phyloP scores from a whole-genome alignment of 2,888 invertebrate species.

The Phasia obesa region DNA sequence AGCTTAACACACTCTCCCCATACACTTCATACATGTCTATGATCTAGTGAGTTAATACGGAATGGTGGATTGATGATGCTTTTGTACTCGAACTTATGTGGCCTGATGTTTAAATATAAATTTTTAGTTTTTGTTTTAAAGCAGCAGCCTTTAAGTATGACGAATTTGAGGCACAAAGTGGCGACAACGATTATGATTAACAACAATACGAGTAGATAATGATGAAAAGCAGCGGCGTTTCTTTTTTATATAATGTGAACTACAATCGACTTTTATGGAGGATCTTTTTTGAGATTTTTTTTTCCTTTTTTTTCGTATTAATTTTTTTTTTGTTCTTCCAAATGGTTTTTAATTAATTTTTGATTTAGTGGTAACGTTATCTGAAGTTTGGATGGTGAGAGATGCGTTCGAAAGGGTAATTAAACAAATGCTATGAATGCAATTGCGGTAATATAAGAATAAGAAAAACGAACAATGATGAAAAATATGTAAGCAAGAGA shows the following conservation, averaged over 20 bases:
- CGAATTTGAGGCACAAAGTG: conserved; percentile 66
- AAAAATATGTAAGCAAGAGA: too few species aligned
- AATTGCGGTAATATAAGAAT: not conserved
- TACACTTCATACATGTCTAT: not conserved
- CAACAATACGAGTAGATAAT: conserved; percentile 65
- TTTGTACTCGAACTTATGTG: not conserved
- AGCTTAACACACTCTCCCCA: conserved; percentile 11
- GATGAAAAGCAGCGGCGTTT: conserved; percentile 54
- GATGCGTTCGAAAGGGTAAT: conserved; percentile 58
- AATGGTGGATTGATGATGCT: not conserved
- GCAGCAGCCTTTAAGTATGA: conserved; percentile 62
- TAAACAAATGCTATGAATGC: not conserved
- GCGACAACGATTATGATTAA: conserved; percentile 55
- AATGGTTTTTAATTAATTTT: conserved; percentile 63
- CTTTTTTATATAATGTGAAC: conserved; percentile 63
- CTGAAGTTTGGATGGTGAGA: conserved; percentile 47
- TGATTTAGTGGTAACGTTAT: conserved; percentile 61
- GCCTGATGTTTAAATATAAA: conserved; percentile 14
- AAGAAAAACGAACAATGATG: too few species aligned
- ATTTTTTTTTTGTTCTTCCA: conserved; percentile 1
- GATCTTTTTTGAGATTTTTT: not conserved
- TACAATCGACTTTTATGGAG: conserved; percentile 43
- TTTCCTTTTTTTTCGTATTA: too few species aligned
- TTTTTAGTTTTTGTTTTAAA: conserved; percentile 44
- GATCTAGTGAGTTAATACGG: not conserved